Base-by-base conservation (phyloP, 2,888 invertebrate genomes). In the Hoplodrina ambigua region DNA sequence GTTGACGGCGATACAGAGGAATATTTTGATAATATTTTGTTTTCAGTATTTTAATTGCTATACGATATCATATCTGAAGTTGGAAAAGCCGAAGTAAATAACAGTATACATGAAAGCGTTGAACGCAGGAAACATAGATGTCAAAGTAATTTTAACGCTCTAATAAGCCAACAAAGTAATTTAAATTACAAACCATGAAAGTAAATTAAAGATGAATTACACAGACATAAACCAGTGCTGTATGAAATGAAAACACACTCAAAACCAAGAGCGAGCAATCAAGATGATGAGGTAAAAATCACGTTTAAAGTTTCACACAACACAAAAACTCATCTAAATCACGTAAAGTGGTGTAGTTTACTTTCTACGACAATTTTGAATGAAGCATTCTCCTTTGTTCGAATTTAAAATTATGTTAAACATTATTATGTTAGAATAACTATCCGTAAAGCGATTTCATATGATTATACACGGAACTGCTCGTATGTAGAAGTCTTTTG, bases 401-500 rank as follows among this genome's bases (percentile, higher is more conserved):
- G 81, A 81, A 78, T 86, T 83, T 86, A 85, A 86, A 86, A 88
- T 89, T 86, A 86, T 84, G 87, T 88, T 88, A 85, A 88, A 88
- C 85, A 86, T 87, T 86, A 85, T 87, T 82, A 85, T 81, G 84
- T 83, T 84, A 81, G 78, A 87, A 89, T 83, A 89, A 90, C 86
- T 85, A 86, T 82, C 85, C 87, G 89, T 87, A 88, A 87, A 88
- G 84, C 86, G 85, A 88, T 91, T 90, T 89, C 77, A 85, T 86
- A 85, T 89, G 85, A 90, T 88, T 89, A 89, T 84, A 86, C 82
- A 87, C 86, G 87, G 88, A 86, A 89, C 82, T 82, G 80, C 75
- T 77, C 80, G 72, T 73, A 78, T 84, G 86, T 73, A 78, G 84
- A 86, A 85, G 78, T 81, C 85, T 86, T 86, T 81, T 87, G 55